Percentiles rank a stretch among this genome's conserved stretches.
phyloP scores from a whole-genome alignment of 2,797 vertebrate species.

The Poecilia wingei region DNA sequence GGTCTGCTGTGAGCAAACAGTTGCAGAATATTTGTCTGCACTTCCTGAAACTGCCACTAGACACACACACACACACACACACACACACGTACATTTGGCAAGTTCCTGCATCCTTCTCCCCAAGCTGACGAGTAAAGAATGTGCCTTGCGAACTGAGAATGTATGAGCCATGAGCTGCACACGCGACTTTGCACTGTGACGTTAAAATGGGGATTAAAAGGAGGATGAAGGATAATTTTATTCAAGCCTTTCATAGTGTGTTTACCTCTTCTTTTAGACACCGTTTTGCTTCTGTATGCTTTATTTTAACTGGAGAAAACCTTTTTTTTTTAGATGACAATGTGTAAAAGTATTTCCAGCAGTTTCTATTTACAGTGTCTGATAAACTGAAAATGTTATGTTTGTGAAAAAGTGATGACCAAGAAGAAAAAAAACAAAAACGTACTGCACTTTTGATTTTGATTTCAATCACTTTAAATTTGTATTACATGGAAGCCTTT shows the following conservation, averaged over 20 bases:
- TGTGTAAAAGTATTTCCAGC: not conserved
- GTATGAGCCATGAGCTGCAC: conserved; percentile 61
- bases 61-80: no score
- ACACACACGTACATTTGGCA: not conserved
- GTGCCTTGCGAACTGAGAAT: conserved; percentile 75
- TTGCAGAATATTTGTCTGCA: not conserved
- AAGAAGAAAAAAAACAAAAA: conserved; percentile 16
- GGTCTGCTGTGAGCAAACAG: no score
- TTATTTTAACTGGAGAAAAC: not conserved
- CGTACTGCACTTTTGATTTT: not conserved
- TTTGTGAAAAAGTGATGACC: conserved; percentile 26
- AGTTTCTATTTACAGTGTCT: conserved; percentile 19
- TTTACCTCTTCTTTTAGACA: not conserved
- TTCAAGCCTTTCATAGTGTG: conserved; percentile 19
- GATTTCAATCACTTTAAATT: conserved; percentile 51
- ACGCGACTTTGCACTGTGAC: conserved; percentile 76
- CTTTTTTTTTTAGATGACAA: not conserved
- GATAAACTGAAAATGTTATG: conserved; percentile 29
- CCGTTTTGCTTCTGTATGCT: not conserved
- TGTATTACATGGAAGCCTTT: conserved; percentile 15
- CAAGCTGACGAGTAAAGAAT: conserved; percentile 35
- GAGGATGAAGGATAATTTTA: conserved; percentile 6
- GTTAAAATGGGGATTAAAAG: conserved; percentile 23
- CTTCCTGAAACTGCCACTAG: conserved; percentile 4
- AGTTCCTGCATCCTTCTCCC: not conserved